phyloP scores from a whole-genome alignment of 2,113 vertebrate genomes.

The Xenopus tropicalis region DNA sequence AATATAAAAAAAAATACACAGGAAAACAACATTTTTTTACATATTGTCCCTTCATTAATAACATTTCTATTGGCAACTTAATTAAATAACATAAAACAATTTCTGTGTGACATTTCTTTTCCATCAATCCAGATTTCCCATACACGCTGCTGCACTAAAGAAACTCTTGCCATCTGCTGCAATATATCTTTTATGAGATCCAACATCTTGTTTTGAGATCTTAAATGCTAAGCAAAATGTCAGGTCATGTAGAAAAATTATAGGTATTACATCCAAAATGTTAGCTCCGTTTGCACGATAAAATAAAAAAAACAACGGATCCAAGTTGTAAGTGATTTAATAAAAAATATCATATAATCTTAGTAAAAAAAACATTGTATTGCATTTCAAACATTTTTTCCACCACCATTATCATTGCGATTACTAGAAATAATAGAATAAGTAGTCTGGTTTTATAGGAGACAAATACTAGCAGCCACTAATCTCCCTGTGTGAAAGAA shows the following conservation, averaged over 20 bases:
- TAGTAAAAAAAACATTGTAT: neutral
- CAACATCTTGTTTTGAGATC: conserved; percentile 64
- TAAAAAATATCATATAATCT: conserved; percentile 14
- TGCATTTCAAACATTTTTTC: neutral
- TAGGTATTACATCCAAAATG: conserved; percentile 54
- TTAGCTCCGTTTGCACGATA: conserved; percentile 51
- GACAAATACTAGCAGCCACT: no score
- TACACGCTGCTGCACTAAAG: conserved; percentile 47
- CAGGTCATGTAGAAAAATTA: conserved; percentile 58
- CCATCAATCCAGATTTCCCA: conserved; percentile 11
- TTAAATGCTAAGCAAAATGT: conserved; percentile 61
- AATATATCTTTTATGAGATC: conserved; percentile 55
- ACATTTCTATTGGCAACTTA: conserved; percentile 44
- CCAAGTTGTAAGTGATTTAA: conserved; percentile 26
- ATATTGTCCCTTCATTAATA: conserved; percentile 8
- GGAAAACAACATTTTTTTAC: neutral
- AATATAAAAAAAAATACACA: conserved; percentile 8
- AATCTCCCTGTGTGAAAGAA: no score
- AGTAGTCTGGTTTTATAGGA: no score
- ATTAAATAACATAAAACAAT: conserved; percentile 43
- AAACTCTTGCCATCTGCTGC: conserved; percentile 55
- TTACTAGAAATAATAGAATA: no score
- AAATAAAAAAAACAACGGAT: conserved; percentile 12
- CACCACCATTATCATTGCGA: no score
- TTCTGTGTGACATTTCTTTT: conserved; percentile 49